phyloP scores from a whole-genome alignment of 2,113 vertebrate species.

The Phoenicopterus ruber region DNA sequence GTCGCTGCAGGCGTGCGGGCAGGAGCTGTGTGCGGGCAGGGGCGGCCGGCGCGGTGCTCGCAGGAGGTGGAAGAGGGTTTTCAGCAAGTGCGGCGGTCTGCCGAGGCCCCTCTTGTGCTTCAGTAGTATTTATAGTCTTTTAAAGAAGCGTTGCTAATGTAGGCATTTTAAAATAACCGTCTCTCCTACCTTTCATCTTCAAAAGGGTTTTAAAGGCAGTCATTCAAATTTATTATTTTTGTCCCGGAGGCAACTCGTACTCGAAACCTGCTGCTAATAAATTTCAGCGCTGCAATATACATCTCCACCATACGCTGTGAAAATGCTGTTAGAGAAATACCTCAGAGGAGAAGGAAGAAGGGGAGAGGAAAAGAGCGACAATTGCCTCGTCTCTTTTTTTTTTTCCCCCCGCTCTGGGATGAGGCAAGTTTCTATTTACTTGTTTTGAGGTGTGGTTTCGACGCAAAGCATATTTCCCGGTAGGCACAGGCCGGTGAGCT shows the following conservation, averaged over 20 bases:
- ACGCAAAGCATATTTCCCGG: background rate
- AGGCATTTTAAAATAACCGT: background rate
- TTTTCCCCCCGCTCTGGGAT: background rate
- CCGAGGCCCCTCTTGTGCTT: background rate
- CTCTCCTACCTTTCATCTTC: slow-evolving; percentile 4
- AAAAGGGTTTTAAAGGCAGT: background rate
- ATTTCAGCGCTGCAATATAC: background rate
- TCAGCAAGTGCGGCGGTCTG: background rate
- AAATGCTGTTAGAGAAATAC: background rate
- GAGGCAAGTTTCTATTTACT: slow-evolving; percentile 38
- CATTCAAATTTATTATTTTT: slow-evolving; percentile 1
- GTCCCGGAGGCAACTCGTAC: background rate
- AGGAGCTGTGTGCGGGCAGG: background rate
- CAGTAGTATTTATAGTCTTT: background rate
- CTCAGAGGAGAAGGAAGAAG: background rate
- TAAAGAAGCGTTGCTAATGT: background rate
- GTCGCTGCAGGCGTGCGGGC: background rate
- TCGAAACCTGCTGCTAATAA: background rate
- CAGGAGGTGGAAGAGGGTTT: background rate
- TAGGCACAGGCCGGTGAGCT: background rate
- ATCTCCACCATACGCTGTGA: background rate
- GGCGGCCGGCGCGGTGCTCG: too few relatives aligned
- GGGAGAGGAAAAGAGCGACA: background rate
- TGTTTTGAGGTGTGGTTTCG: slow-evolving; percentile 15
- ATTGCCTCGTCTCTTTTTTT: too few relatives aligned